Conservation (phyloP, 1,140 invertebrate genomes). For the Cyrtorhinus lividipennis region DNA sequence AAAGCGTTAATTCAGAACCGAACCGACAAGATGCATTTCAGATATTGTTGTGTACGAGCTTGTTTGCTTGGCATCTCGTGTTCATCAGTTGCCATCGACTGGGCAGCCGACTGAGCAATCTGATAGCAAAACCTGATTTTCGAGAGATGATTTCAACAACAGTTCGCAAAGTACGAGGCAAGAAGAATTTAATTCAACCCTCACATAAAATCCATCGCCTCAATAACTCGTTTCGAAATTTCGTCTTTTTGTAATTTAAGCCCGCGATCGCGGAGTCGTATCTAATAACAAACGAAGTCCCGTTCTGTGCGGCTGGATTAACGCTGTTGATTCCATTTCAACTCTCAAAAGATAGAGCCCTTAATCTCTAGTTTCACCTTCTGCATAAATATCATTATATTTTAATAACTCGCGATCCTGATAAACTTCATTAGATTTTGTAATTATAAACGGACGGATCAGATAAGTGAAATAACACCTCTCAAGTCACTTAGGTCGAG, state of each 20-base stretch:
- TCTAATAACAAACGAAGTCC: background rate
- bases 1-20: no score
- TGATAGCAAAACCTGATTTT: background rate
- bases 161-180: background rate
- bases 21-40: no score
- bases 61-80: no score
- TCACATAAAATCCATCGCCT: background rate
- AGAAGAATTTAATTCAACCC: background rate
- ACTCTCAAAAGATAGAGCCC: background rate
- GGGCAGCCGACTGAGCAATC: no score
- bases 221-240: background rate
- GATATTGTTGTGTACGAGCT: no score
- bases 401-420: background rate
- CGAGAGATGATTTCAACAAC: background rate
- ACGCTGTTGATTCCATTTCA: background rate
- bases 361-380: background rate
- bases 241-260: background rate
- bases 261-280: background rate
- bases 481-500: background rate
- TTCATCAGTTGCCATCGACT: no score
- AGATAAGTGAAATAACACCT: constrained; percentile 12
- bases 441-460: constrained; percentile 10
- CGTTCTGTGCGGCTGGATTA: background rate
- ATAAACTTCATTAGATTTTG: constrained; percentile 13
- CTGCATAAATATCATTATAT: background rate